Evolutionary conservation across 2,888 invertebrate species (phyloP).

Genomic region (Branchellion lobata): DNA sequence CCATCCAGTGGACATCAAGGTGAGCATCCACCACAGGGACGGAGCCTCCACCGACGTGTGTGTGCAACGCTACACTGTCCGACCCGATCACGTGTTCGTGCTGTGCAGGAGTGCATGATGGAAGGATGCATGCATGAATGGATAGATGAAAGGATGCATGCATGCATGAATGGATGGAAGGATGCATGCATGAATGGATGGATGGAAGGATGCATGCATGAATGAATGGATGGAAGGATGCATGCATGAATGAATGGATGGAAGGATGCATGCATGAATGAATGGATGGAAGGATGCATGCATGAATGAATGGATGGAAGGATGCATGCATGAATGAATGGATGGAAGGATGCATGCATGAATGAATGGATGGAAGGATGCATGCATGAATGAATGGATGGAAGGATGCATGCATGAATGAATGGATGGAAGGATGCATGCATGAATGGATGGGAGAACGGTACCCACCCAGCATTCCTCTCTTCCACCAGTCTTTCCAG

Average conservation of each 20-base stretch:
- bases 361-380: no score
- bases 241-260: neutral
- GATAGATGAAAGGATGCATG: neutral
- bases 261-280: conserved; percentile 1
- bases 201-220: neutral
- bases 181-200: neutral
- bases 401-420: neutral
- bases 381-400: neutral
- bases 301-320: neutral
- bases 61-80: neutral
- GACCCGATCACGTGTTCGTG: neutral
- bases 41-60: conserved; percentile 30
- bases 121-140: neutral
- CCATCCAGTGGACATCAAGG: conserved; percentile 17
- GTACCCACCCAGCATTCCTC: no score
- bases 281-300: neutral
- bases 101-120: neutral
- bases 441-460: neutral
- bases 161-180: no score
- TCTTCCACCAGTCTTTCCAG: neutral
- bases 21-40: neutral
- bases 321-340: neutral
- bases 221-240: neutral
- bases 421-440: neutral
- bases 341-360: neutral